Percentiles rank a stretch among this genome's conserved stretches.
These are phyloP conservation scores for Caradrina clavipalpis DNA, from an alignment of 2,888 invertebrate species.

Conservation along the genomic window DNA sequence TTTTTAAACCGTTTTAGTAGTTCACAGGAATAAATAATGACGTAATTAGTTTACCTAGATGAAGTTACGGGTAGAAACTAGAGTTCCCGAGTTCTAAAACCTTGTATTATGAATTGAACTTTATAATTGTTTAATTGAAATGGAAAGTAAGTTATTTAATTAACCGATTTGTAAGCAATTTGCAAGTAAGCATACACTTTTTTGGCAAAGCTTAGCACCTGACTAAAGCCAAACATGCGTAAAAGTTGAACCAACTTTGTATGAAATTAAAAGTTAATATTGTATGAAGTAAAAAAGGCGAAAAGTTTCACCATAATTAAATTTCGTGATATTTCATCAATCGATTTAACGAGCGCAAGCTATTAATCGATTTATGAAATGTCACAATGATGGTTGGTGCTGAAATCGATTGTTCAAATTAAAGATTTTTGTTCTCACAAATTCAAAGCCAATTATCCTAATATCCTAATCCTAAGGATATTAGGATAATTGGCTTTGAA, in stretches of 20 bases:
- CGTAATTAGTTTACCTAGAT: too few relatives aligned
- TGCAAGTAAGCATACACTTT: not conserved
- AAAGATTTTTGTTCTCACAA: not conserved
- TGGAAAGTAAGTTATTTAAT: slow-evolving; percentile 20
- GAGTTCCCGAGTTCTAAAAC: not conserved
- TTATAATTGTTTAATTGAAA: not conserved
- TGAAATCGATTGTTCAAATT: not conserved
- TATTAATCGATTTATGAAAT: slow-evolving; percentile 6
- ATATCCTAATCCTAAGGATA: too few relatives aligned
- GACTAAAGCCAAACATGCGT: slow-evolving; percentile 6
- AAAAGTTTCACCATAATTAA: not conserved
- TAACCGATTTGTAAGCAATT: slow-evolving; percentile 25
- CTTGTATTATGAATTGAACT: slow-evolving; percentile 1
- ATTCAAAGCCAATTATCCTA: too few relatives aligned
- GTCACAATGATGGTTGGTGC: not conserved
- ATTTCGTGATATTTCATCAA: slow-evolving; percentile 1
- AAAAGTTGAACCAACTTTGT: not conserved
- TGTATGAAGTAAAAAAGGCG: not conserved
- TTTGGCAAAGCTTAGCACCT: slow-evolving; percentile 35
- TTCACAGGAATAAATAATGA: too few relatives aligned
- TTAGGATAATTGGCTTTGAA: too few relatives aligned
- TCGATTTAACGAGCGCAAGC: slow-evolving; percentile 1
- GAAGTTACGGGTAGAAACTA: too few relatives aligned
- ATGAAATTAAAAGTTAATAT: not conserved
- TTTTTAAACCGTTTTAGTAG: too few relatives aligned